Conservation (phyloP, 2,888 invertebrate genomes). For the Trachelus iudaicus region DNA sequence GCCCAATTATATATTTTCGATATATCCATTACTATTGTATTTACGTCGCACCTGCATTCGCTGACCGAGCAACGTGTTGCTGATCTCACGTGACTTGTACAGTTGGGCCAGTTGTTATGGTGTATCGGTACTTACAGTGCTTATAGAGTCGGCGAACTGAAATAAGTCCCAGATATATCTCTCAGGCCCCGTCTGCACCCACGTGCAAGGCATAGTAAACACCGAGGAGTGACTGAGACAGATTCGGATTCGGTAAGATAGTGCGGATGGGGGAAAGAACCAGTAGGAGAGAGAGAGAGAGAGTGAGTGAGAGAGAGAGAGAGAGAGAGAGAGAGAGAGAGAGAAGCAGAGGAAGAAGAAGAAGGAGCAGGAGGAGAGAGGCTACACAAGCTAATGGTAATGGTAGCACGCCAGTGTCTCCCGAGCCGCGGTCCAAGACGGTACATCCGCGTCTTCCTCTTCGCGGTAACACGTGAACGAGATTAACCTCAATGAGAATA, state of each 20-base stretch:
- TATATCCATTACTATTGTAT: too few relatives aligned
- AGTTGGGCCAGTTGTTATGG: too few relatives aligned
- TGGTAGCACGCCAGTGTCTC: conserved; percentile 62
- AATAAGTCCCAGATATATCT: conserved; percentile 31
- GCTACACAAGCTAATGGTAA: conserved; percentile 59
- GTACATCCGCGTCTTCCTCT: conserved; percentile 37
- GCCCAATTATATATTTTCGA: too few relatives aligned
- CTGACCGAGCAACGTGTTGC: too few relatives aligned
- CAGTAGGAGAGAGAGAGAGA: conserved; percentile 34
- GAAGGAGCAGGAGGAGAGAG: conserved; percentile 33
- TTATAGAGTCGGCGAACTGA: too few relatives aligned
- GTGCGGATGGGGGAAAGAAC: conserved; percentile 23
- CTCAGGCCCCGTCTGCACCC: conserved; percentile 41
- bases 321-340: conserved; percentile 38
- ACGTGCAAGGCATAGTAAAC: conserved; percentile 49
- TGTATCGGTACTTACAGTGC: too few relatives aligned
- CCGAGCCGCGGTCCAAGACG: conserved; percentile 56
- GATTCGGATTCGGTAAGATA: conserved; percentile 32
- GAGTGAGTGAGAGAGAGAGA: too few relatives aligned
- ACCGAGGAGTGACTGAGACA: conserved; percentile 36
- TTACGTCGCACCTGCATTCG: too few relatives aligned
- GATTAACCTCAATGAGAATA: not conserved
- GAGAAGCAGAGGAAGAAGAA: conserved; percentile 32
- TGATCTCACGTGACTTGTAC: too few relatives aligned
- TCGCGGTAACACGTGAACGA: conserved; percentile 4